Evolutionary conservation across 2,113 vertebrate genomes (phyloP), one percentile per base, ranked within the genome.

Genomic region (Oreochromis tanganicae): DNA sequence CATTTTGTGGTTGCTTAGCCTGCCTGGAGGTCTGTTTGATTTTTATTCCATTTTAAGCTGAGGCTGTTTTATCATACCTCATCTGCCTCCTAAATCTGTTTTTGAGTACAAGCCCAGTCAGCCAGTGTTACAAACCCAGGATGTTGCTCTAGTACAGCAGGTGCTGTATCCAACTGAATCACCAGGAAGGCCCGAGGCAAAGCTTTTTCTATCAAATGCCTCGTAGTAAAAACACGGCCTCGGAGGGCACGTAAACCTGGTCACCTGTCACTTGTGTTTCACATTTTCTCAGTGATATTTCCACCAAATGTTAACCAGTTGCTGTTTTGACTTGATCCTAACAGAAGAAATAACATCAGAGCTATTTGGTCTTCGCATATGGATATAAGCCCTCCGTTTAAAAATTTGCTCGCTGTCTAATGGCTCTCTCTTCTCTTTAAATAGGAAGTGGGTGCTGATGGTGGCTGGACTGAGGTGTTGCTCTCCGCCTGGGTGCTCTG

Each of bases 401-500:
- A 50, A 78, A 5, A 78, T 46, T 34, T 6, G 21, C 12, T n/a
- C 1, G 10, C 4, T 27, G 41, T 68, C 16, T 87, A n/a, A 24
- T 84, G 27, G 7, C 55, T 83, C 27, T 38, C 36, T 27, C 27
- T 24, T n/a, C 19, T 66, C 5, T 27, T 56, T 68, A 80, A 80
- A 66, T 21, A 79, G 83, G 78, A 88, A 66, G 29, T 43, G 21
- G 68, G 81, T 80, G 83, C 73, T 59, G 59, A 79, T 48, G 83
- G 81, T 32, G 29, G 27, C 86, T 61, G 71, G 82, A 79, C 80
- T 4, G 83, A 87, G 85, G 83, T 71, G 86, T 48, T 14, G 34
- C 83, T 89, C 71, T 63, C 88, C 75, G 80, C 80, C 57, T 50
- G 87, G 83, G 43, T 82, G 89, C 89, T 90, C 89, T 46, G 61